These are phyloP conservation scores for Pangasius djambal DNA, from an alignment of 2,797 vertebrate genomes.

Conservation along the genomic window DNA sequence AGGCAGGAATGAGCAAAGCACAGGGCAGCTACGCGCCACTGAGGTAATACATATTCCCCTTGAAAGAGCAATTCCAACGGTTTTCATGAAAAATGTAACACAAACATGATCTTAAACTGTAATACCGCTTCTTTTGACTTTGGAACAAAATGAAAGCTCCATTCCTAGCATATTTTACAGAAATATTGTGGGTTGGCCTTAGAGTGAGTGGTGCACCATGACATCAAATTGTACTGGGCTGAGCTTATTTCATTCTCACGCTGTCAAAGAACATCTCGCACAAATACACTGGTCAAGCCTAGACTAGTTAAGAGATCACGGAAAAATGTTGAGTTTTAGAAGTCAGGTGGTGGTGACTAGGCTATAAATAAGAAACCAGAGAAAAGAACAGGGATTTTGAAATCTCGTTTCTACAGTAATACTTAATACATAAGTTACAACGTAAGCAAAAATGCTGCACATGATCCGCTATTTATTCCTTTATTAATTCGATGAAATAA, in stretches of 20 bases:
- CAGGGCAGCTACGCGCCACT: neutral
- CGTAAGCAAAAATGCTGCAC: neutral
- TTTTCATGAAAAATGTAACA: neutral
- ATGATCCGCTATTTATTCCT: neutral
- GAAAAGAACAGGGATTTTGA: neutral
- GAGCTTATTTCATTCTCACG: conserved; percentile 3
- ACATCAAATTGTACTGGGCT: neutral
- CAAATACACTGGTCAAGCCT: no score
- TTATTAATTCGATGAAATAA: neutral
- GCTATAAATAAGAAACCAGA: neutral
- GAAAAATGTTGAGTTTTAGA: neutral
- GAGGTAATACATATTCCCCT: neutral
- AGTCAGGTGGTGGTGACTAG: neutral
- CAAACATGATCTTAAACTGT: neutral
- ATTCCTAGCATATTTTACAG: neutral
- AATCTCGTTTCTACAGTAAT: neutral
- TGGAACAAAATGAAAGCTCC: neutral
- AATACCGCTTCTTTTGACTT: neutral
- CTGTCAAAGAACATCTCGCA: neutral
- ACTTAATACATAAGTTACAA: neutral
- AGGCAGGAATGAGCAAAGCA: neutral
- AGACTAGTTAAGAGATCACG: neutral
- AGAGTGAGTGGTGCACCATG: neutral
- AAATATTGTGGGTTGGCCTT: neutral
- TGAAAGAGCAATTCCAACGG: neutral